Evolutionary conservation across 2,888 invertebrate species (phyloP), one percentile per base, ranked within the genome.

Genomic region (Mythimna albipuncta): DNA sequence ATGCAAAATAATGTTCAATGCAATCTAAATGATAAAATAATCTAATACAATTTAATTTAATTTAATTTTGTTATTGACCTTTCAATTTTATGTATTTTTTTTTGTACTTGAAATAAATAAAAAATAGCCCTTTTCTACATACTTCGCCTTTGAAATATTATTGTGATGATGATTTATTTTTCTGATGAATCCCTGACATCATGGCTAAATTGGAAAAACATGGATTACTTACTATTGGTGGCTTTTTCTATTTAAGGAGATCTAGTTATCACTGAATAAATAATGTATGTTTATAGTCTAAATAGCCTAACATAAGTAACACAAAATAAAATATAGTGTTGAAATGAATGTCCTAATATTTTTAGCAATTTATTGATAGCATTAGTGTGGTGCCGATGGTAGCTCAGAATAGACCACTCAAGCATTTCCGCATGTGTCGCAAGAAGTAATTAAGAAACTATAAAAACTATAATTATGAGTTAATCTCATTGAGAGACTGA

Each of bases 371-470:
- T 64, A 64, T 66, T 81, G 54, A 26, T n/a, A 58, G 26, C n/a
- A 55, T n/a, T 6, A 9, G 41, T 16, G 32, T 64, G 38, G 57
- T 62, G 61, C 41, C 35, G 7, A 11, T 38, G 52, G 41, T 65
- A 52, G 67, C 55, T 54, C 41, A 35, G 21, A 77, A 77, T 77
- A 77, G 68, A 68, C 19, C 75, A 68, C 68, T 64, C 50, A 16
- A 74, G 61, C 16, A 19, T 13, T 77, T 80, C 80, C 80, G 65
- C 16, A 26, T 79, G 32, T 77, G 65, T 62, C 38, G 21, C 57
- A 80, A 76, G 41, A 1, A 62, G 2, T 72, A 44, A 63, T 77
- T 69, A 69, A 55, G 47, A 57, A 21, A 35, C n/a, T 35, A n/a
- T 57, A 50, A 62, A 61, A 62, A 35, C 16, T 41, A 19, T 44